A percentile compares a stretch with the other conserved stretches of the same genome.
phyloP scores from a whole-genome alignment of 2,888 invertebrate genomes.

The Rotaria macrura region DNA sequence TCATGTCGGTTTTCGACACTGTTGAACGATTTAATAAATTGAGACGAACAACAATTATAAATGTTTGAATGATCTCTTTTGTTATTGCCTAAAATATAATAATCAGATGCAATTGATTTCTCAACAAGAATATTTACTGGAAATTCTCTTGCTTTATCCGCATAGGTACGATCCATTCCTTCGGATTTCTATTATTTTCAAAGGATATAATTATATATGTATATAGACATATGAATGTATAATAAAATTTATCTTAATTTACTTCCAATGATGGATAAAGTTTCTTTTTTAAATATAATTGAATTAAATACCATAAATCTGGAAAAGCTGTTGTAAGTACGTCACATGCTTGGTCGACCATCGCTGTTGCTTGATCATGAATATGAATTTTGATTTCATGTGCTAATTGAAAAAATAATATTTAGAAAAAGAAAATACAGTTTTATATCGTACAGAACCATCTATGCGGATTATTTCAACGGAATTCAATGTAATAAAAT shows the following conservation, averaged over 20 bases:
- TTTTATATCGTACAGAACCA: too few species aligned
- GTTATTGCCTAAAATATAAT: neutral
- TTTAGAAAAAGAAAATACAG: too few species aligned
- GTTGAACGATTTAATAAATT: constrained; percentile 23
- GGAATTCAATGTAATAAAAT: too few species aligned
- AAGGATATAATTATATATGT: too few species aligned
- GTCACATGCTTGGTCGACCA: neutral
- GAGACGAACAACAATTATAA: constrained; percentile 24
- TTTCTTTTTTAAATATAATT: neutral
- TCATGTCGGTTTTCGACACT: neutral
- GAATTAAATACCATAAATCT: neutral
- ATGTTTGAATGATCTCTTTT: constrained; percentile 24
- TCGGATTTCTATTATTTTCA: neutral
- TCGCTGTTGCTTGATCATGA: constrained; percentile 8
- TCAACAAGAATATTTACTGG: neutral
- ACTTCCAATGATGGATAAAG: neutral
- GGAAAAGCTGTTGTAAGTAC: constrained; percentile 3
- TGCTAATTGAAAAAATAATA: neutral
- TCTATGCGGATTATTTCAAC: too few species aligned
- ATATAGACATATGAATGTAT: neutral
- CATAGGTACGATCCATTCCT: neutral
- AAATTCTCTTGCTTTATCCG: neutral
- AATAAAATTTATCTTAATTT: neutral
- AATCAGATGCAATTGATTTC: neutral
- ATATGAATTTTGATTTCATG: neutral